Evolutionary conservation across 2,797 vertebrate species (phyloP), one percentile per base, ranked within the genome.

Genomic region (Aselliscus stoliczkanus): DNA sequence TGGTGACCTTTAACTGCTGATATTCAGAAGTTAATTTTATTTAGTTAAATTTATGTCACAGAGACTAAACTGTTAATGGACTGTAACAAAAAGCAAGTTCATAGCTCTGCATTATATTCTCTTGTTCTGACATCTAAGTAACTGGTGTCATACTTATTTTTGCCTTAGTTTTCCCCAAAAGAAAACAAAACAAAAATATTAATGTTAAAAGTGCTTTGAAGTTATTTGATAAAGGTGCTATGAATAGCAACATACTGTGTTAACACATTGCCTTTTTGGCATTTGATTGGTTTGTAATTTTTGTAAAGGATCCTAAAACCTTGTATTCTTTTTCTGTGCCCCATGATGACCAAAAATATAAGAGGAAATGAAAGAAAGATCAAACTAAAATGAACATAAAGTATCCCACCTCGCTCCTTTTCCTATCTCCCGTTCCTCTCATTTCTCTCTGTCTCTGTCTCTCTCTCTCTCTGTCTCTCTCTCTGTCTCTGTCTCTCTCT

Each of bases 301-400:
- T 96, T 94, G 37, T 91, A 95, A 91, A 96, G 95, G 34, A 94
- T 95, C 80, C 75, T 91, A 94, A 90, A 88, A 97, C 90, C 39
- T 95, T 97, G 58, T 95, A 92, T 97, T 97, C 23, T 97, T 95
- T 85, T 95, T 97, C 85, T 95, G 47, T 97, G 88, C 87, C 97
- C 97, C 92, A 31, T 81, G 67, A 88, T 96, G 31, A 69, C 56
- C 94, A 97, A 95, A 97, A 94, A 93, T 79, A 0, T 72, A 96
- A 96, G 94, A 97, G 85, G 90, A 96, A 96, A 96, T 96, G 83
- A 97, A 89, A 93, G 70, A 93, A 3, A 15, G 88, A 47, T 93
- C 96, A 96, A 96, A 90, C 90, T 93, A 10, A 64, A 96, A 96
- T 89, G 13, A 7, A 69, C 23, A 39, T 56, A 18, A 88, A 34